These are phyloP conservation scores for Acanthosepion esculentum DNA, from an alignment of 2,888 invertebrate genomes.

Conservation along the genomic window DNA sequence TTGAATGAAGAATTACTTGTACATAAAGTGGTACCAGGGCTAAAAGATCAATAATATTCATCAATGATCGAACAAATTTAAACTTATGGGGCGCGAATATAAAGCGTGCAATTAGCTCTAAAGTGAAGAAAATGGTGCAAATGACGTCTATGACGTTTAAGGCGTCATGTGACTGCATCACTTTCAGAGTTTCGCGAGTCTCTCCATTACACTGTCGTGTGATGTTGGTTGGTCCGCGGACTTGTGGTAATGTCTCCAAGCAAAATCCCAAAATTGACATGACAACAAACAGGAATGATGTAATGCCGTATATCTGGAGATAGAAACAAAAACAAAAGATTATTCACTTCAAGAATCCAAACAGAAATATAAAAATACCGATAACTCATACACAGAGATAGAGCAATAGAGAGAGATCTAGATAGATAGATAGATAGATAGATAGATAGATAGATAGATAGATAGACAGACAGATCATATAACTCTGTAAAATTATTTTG, in stretches of 20 bases:
- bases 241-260: constrained; percentile 70
- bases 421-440: not conserved
- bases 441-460: not conserved
- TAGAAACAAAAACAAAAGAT: not conserved
- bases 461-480: not conserved
- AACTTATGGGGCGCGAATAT: constrained; percentile 68
- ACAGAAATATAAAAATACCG: not conserved
- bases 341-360: not conserved
- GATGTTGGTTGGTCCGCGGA: constrained; percentile 50
- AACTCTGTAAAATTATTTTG: too few relatives aligned
- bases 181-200: constrained; percentile 55
- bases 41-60: constrained; percentile 73
- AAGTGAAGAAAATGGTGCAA: constrained; percentile 73
- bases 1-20: constrained; percentile 69
- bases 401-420: not conserved
- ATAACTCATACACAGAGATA: not conserved
- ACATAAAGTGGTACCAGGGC: constrained; percentile 73
- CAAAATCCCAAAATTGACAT: constrained; percentile 73
- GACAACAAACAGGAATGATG: constrained; percentile 72
- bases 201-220: constrained; percentile 56
- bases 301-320: constrained; percentile 71
- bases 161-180: constrained; percentile 60
- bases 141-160: constrained; percentile 70
- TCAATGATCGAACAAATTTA: constrained; percentile 66
- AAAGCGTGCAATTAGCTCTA: constrained; percentile 71